Evolutionary conservation across 2,113 vertebrate species (phyloP).

Genomic region (Miniopterus natalensis): DNA sequence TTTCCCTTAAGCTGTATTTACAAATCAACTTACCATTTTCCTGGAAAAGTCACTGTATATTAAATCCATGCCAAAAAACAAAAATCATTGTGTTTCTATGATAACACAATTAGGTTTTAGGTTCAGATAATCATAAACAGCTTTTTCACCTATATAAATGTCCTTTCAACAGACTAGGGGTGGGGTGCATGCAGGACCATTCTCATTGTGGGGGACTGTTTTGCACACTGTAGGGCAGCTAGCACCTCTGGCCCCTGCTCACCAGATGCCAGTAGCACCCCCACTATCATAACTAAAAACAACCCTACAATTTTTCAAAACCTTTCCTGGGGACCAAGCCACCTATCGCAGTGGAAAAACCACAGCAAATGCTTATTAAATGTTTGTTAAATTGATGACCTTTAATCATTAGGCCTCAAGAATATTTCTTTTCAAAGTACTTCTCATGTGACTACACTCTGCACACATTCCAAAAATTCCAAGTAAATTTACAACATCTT

Average conservation of each 20-base stretch:
- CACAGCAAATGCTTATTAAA: constrained; percentile 40
- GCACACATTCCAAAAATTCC: constrained; percentile 70
- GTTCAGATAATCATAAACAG: constrained; percentile 53
- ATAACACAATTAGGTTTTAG: constrained; percentile 51
- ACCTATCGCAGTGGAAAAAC: constrained; percentile 34
- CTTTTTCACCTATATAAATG: constrained; percentile 34
- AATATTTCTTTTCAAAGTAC: constrained; percentile 66
- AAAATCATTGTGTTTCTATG: constrained; percentile 58
- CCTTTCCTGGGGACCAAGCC: neutral
- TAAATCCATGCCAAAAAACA: constrained; percentile 8
- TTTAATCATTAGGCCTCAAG: constrained; percentile 69
- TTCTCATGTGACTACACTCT: constrained; percentile 36
- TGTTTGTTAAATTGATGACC: constrained; percentile 54
- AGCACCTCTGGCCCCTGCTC: neutral
- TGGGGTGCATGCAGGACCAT: rapidly evolving
- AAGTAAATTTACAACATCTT: constrained; percentile 66
- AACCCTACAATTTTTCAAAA: constrained; percentile 7
- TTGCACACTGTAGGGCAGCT: neutral
- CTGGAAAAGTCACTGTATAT: constrained; percentile 61
- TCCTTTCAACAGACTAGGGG: neutral
- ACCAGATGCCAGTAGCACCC: neutral
- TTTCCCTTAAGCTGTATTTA: constrained; percentile 60
- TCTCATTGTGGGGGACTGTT: neutral
- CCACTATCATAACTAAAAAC: neutral
- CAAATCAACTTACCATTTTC: constrained; percentile 71